Percentiles rank a stretch among this genome's conserved stretches.
Conservation (phyloP, 2,797 vertebrate genomes). For the Picus viridis region DNA sequence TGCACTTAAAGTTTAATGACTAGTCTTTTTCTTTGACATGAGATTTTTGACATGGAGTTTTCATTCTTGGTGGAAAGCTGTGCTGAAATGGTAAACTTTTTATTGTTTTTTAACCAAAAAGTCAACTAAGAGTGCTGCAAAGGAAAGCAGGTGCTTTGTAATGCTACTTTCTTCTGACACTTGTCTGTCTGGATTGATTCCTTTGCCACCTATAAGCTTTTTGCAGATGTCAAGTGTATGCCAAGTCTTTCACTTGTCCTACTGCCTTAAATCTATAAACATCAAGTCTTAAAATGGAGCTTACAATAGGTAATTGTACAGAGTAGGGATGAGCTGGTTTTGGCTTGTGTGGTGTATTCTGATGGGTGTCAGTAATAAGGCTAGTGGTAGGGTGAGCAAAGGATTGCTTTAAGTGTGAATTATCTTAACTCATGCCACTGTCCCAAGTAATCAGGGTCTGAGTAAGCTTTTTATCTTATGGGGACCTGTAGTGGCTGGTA, state of each 20-base stretch:
- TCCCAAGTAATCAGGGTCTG: not conserved
- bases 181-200: not conserved
- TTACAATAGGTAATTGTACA: not conserved
- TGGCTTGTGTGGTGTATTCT: not conserved
- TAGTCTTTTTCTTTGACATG: not conserved
- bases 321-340: slow-evolving; percentile 26
- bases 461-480: not conserved
- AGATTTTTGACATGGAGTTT: not conserved
- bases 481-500: not conserved
- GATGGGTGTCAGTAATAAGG: not conserved
- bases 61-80: not conserved
- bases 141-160: not conserved
- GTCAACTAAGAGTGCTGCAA: not conserved
- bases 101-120: not conserved
- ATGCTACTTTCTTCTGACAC: not conserved
- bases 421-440: not conserved
- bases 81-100: not conserved
- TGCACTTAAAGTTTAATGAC: not conserved
- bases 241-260: not conserved
- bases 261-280: not conserved
- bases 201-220: not conserved
- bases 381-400: not conserved
- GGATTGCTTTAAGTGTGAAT: not conserved
- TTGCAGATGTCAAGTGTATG: not conserved
- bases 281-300: not conserved